A percentile compares a stretch with the other conserved stretches of the same genome.
phyloP scores from a whole-genome alignment of 2,797 vertebrate genomes.

The Monodelphis domestica region DNA sequence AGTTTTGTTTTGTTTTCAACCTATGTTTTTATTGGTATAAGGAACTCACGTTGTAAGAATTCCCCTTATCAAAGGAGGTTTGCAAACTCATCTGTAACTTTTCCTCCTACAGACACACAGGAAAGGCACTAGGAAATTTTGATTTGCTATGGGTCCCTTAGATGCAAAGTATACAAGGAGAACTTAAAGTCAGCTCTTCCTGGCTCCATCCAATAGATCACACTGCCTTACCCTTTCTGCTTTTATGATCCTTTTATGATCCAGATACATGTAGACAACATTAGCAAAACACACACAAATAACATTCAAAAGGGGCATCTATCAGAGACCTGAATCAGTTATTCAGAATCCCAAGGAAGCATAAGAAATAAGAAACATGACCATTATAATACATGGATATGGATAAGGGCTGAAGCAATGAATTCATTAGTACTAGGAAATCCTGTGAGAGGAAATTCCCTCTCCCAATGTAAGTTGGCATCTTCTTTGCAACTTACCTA shows the following conservation, averaged over 20 bases:
- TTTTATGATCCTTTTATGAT: neutral
- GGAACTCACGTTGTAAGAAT: neutral
- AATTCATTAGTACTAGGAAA: neutral
- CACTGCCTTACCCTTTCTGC: neutral
- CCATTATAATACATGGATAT: neutral
- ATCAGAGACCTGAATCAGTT: neutral
- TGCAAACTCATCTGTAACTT: neutral
- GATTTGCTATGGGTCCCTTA: neutral
- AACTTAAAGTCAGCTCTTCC: neutral
- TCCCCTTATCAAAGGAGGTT: neutral
- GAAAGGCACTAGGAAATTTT: neutral
- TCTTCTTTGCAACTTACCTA: neutral
- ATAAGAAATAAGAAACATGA: neutral
- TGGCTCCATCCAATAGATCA: neutral
- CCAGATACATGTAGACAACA: neutral
- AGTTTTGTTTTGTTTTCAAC: neutral
- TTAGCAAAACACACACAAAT: neutral
- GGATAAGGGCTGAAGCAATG: neutral
- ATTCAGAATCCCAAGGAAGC: neutral
- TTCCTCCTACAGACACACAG: neutral
- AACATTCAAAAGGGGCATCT: neutral
- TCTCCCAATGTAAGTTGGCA: neutral
- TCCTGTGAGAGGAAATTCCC: neutral
- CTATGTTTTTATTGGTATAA: neutral
- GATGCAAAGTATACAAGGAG: neutral